Evolutionary conservation across 2,888 invertebrate species (phyloP).

Genomic region (Acanthosepion esculentum): DNA sequence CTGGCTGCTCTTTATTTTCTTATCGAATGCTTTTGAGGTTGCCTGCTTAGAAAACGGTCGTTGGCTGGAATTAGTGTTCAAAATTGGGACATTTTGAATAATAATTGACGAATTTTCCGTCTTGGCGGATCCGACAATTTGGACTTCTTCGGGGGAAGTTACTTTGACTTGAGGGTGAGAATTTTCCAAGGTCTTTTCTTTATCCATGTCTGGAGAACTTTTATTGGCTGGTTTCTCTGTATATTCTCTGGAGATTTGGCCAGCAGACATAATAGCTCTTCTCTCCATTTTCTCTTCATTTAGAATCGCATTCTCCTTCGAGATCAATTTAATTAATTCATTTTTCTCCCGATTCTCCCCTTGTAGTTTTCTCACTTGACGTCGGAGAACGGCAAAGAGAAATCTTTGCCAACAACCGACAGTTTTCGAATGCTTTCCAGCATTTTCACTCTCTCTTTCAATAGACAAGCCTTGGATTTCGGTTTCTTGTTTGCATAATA

Average conservation of each 20-base stretch:
- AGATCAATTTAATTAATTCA: slow-evolving; percentile 57
- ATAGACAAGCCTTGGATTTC: not conserved
- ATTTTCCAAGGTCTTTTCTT: not conserved
- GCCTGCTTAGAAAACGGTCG: not conserved
- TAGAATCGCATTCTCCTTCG: slow-evolving; percentile 57
- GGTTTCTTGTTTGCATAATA: not conserved
- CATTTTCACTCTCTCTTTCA: not conserved
- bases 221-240: slow-evolving; percentile 51
- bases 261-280: not conserved
- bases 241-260: not conserved
- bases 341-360: slow-evolving; percentile 60
- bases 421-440: slow-evolving; percentile 51
- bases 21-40: not conserved
- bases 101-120: not conserved
- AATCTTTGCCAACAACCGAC: slow-evolving; percentile 63
- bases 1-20: not conserved
- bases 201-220: not conserved
- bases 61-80: not conserved
- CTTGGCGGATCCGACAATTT: not conserved
- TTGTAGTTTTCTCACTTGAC: slow-evolving; percentile 63
- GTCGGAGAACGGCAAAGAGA: slow-evolving; percentile 64
- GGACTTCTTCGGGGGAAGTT: not conserved
- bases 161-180: not conserved
- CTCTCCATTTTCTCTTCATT: not conserved
- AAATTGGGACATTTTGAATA: not conserved